Evolutionary conservation across 2,888 invertebrate species (phyloP), one percentile per base, ranked within the genome.

Genomic region (Pseudeuparius sepicola): DNA sequence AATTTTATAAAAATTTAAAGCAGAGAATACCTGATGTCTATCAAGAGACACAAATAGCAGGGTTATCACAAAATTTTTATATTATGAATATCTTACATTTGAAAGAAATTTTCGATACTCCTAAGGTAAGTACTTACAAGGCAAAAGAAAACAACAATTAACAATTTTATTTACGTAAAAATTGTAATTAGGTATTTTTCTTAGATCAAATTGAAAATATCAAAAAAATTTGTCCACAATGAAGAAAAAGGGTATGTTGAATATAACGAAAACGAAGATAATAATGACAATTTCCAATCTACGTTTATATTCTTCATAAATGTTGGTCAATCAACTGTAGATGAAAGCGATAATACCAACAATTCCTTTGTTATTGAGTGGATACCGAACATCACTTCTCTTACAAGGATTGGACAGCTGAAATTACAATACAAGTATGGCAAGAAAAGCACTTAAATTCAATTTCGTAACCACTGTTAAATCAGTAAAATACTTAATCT

Each of bases 341-440:
- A 59, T 25, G 57, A 59, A 42, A 55, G 52, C 36, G 70, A 76
- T 71, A 41, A 75, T 69, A 35, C 78, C 74, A 55, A 55, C 35
- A 56, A 55, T 41, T 47, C 49, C 11, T 75, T 85, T 52, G 63
- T 75, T 15, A 73, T 86, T 25, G 79, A 82, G 54, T 86, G 85
- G 85, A 75, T 76, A 38, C 81, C 83, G 1, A 75, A 79, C 52
- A 71, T 81, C 34, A 64, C 79, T 32, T 77, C 77, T 4, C 63
- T 70, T 42, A 75, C 76, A 18, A 71, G 74, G 48, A 74, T 82
- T 42, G 85, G 85, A 4, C 77, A 83, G 53, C 61, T 86, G 37
- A 67, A 75, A 41, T 67, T 86, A 34, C 71, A 72, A 45, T 84
- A 82, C 55, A 75, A 78, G 53, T 75, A 76, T 54, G 80, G 79